Conservation (phyloP, 2,113 vertebrate genomes). For the Philantomba maxwellii region DNA sequence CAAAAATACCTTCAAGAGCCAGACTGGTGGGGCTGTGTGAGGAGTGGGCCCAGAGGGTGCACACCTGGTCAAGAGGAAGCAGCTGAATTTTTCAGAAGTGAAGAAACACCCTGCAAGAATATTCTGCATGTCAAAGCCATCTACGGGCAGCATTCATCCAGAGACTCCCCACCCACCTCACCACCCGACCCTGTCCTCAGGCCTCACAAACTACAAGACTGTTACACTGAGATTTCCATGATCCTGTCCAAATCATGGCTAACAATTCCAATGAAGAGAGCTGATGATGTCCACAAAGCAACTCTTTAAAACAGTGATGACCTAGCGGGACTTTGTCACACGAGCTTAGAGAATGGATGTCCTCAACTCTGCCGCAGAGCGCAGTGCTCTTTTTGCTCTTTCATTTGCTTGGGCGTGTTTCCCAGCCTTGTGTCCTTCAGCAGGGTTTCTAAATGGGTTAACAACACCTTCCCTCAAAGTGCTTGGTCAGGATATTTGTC, state of each 20-base stretch:
- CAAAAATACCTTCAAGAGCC: neutral
- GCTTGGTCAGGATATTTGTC: constrained; percentile 57
- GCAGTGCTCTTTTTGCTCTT: neutral
- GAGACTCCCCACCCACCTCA: neutral
- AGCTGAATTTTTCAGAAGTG: neutral
- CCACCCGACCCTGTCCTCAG: neutral
- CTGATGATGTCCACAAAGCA: neutral
- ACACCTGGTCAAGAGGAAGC: too few species aligned
- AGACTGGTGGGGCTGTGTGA: neutral
- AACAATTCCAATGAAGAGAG: neutral
- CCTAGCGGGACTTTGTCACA: neutral
- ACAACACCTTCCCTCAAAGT: constrained; percentile 12
- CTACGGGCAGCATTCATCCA: neutral
- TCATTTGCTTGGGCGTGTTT: neutral
- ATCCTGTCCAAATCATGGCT: neutral
- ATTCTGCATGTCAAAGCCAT: neutral
- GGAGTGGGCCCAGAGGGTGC: neutral
- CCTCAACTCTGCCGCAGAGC: neutral
- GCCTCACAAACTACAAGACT: neutral
- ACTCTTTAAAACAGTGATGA: neutral
- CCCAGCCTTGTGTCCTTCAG: neutral
- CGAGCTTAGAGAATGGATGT: neutral
- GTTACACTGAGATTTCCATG: neutral
- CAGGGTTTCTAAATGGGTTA: constrained; percentile 42
- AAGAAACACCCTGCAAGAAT: neutral